Conservation (phyloP, 2,888 invertebrate species). For the Vannuccia rotundouncinata region DNA sequence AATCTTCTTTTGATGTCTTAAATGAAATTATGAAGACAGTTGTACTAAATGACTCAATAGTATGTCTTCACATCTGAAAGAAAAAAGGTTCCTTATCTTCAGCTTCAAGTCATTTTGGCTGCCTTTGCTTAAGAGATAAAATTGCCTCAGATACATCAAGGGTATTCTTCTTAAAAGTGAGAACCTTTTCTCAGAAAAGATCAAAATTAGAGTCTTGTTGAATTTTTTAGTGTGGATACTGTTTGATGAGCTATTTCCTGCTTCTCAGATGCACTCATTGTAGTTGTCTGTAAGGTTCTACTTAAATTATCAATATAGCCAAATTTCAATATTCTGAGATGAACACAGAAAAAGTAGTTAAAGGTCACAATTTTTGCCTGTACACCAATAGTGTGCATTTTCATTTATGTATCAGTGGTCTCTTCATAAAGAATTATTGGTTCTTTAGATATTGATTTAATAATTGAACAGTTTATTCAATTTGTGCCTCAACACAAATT, state of each 20-base stretch:
- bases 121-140: slow-evolving; percentile 2
- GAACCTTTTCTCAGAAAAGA: slow-evolving; percentile 4
- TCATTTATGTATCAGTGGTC: slow-evolving; percentile 23
- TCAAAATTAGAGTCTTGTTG: neutral
- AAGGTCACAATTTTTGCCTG: neutral
- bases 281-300: slow-evolving; percentile 12
- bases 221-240: slow-evolving; percentile 22
- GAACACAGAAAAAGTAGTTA: slow-evolving; percentile 2
- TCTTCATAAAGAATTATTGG: neutral
- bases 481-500: neutral
- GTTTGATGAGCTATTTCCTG: slow-evolving; percentile 17
- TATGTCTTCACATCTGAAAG: slow-evolving; percentile 17
- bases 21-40: slow-evolving; percentile 18
- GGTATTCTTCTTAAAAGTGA: slow-evolving; percentile 12
- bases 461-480: neutral
- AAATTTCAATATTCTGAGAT: slow-evolving; percentile 16
- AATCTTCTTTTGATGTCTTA: neutral
- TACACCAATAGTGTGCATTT: slow-evolving; percentile 2
- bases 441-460: neutral
- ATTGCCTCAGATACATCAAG: slow-evolving; percentile 15
- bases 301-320: slow-evolving; percentile 2
- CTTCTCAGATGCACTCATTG: slow-evolving; percentile 6
- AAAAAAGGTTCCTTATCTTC: neutral
- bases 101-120: neutral
- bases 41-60: slow-evolving; percentile 10